phyloP scores from a whole-genome alignment of 2,797 vertebrate genomes.

The Pipistrellus kuhlii region DNA sequence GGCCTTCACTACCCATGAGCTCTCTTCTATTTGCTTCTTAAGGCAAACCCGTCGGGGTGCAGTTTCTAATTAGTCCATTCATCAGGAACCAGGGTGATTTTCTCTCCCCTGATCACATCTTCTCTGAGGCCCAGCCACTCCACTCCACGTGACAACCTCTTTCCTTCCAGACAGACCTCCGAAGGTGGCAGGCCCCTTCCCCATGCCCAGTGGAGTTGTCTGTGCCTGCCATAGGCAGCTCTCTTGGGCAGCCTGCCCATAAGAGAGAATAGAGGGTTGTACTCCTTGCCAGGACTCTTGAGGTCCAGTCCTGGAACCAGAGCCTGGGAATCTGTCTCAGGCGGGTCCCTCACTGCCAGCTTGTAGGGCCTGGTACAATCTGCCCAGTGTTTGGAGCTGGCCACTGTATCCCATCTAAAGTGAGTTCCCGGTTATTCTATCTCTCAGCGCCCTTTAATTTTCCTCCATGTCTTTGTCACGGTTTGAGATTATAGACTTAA shows the following conservation, averaged over 20 bases:
- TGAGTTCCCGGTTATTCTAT: too few species aligned
- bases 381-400: slow-evolving; percentile 33
- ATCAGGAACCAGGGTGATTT: neutral
- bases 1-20: neutral
- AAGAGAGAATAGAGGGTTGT: slow-evolving; percentile 43
- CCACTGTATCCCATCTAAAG: neutral
- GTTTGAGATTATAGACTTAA: neutral
- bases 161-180: neutral
- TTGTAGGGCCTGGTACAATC: neutral
- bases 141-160: neutral
- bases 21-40: neutral
- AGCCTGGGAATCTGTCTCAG: slow-evolving; percentile 54
- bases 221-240: neutral
- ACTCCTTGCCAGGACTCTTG: slow-evolving; percentile 54
- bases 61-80: neutral
- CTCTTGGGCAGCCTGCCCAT: neutral
- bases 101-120: neutral
- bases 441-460: too few species aligned
- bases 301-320: slow-evolving; percentile 9
- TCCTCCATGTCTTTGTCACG: too few species aligned
- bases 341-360: neutral
- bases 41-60: neutral
- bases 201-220: neutral
- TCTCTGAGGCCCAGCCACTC: neutral
- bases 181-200: neutral